These are phyloP conservation scores for Rhyacophila evoluta DNA, from an alignment of 2,888 invertebrate species.

Conservation along the genomic window DNA sequence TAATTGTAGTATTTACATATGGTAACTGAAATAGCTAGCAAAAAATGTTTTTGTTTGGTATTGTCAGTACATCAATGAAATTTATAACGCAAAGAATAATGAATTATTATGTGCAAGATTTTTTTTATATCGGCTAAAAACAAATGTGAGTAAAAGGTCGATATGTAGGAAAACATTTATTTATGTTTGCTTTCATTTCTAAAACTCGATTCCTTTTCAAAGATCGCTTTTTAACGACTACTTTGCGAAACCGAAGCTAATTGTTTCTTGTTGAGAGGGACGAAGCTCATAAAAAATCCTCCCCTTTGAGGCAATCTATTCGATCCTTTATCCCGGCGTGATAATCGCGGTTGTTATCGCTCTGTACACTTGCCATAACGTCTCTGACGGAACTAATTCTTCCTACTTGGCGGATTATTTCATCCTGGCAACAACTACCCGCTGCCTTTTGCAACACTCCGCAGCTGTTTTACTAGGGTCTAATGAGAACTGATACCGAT, in stretches of 20 bases:
- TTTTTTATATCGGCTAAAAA: no score
- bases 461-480: background rate
- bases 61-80: no score
- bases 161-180: no score
- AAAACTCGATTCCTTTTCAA: background rate
- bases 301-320: background rate
- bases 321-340: conserved; percentile 14
- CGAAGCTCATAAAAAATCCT: conserved; percentile 4
- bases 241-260: background rate
- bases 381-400: conserved; percentile 3
- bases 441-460: background rate
- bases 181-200: background rate
- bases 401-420: conserved; percentile 4
- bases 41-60: no score
- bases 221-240: background rate
- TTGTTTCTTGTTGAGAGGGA: conserved; percentile 8
- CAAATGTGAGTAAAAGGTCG: no score
- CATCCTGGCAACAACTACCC: background rate
- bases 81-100: no score
- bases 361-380: conserved; percentile 19
- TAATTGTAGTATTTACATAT: no score
- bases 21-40: no score
- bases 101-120: no score
- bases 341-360: conserved; percentile 26
- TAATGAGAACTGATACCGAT: background rate